Percentiles rank a stretch among this genome's conserved stretches.
Conservation (phyloP, 2,113 vertebrate genomes). For the Dicerorhinus sumatrensis region DNA sequence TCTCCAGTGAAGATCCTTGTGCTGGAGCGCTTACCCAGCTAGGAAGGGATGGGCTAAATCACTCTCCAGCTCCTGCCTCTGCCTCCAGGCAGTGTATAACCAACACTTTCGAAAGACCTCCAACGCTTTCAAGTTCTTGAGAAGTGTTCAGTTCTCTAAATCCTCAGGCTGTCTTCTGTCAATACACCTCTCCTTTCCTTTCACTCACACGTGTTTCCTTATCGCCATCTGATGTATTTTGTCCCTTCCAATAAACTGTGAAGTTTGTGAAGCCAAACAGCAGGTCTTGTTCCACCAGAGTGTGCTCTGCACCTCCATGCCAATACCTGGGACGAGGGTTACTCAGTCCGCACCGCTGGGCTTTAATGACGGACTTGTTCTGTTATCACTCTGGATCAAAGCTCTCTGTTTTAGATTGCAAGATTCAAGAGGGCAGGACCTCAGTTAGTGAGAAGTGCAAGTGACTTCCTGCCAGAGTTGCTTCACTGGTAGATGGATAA, state of each 20-base stretch:
- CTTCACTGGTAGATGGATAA: not conserved
- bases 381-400: constrained; percentile 22
- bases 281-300: not conserved
- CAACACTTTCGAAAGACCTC: constrained; percentile 26
- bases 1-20: not conserved
- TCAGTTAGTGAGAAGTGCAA: not conserved
- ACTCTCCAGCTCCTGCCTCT: not conserved
- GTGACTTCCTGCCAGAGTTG: not conserved
- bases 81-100: not conserved
- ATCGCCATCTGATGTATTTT: constrained; percentile 15
- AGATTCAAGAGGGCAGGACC: not conserved
- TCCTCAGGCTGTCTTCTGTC: constrained; percentile 31
- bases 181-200: constrained; percentile 36
- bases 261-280: constrained; percentile 41
- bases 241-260: constrained; percentile 1
- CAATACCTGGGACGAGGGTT: not conserved
- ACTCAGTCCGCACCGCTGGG: not conserved
- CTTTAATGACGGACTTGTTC: not conserved
- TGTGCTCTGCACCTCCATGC: not conserved
- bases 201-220: constrained; percentile 32
- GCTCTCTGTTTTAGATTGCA: not conserved
- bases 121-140: constrained; percentile 31
- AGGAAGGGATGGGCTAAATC: not conserved
- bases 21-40: not conserved
- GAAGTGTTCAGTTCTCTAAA: constrained; percentile 18